Evolutionary conservation across 2,797 vertebrate species (phyloP).

Genomic region (Brotogeris chrysoptera): DNA sequence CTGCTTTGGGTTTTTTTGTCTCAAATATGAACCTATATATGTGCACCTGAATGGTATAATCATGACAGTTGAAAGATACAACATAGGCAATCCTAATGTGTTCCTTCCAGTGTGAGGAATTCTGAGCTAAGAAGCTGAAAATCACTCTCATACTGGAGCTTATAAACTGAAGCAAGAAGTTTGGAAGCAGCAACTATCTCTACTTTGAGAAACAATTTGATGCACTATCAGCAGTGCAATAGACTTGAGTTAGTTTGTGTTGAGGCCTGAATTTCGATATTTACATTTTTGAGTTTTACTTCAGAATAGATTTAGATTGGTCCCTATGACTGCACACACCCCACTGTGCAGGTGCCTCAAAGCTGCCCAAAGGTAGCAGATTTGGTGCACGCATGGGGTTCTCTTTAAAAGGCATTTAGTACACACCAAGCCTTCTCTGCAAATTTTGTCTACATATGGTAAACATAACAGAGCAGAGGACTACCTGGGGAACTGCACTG

Average conservation of each 20-base stretch:
- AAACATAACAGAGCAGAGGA: not conserved
- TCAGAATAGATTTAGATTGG: not conserved
- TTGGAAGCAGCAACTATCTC: not conserved
- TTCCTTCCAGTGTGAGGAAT: conserved; percentile 1
- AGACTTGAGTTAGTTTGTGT: not conserved
- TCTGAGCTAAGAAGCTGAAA: conserved; percentile 26
- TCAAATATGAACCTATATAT: not conserved
- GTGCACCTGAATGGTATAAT: not conserved
- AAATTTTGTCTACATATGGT: not conserved
- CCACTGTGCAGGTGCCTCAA: not conserved
- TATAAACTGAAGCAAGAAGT: conserved; percentile 1
- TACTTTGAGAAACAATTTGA: not conserved
- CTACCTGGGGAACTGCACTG: not conserved
- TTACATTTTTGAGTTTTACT: not conserved
- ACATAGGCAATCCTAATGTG: not conserved
- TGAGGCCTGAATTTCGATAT: not conserved
- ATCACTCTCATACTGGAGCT: not conserved
- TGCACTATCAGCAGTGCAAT: not conserved
- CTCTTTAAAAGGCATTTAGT: not conserved
- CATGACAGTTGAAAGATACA: conserved; percentile 1
- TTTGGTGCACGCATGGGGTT: accelerated
- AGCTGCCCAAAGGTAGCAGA: not conserved
- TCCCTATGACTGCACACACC: not conserved
- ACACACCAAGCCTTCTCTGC: not conserved
- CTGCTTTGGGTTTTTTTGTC: not conserved